phyloP scores from a whole-genome alignment of 2,113 vertebrate genomes.

The Oreochromis tanganicae region DNA sequence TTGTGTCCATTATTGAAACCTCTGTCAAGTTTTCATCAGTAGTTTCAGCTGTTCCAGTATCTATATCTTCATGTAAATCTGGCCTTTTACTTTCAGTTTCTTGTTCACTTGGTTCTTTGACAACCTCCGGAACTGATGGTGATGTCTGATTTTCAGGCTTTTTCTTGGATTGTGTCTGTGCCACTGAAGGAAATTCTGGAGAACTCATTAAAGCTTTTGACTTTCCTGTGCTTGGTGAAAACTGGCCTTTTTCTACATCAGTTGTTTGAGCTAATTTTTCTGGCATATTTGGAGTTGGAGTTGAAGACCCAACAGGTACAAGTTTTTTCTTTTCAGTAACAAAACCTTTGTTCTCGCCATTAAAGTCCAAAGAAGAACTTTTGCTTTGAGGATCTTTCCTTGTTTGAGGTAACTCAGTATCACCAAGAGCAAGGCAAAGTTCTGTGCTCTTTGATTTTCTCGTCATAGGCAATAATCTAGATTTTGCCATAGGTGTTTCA shows the following conservation, averaged over 20 bases:
- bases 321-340: background rate
- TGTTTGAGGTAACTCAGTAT: background rate
- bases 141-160: background rate
- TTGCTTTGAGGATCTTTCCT: background rate
- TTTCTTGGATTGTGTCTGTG: background rate
- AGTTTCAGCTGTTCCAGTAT: background rate
- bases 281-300: background rate
- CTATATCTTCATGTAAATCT: background rate
- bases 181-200: background rate
- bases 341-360: background rate
- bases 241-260: background rate
- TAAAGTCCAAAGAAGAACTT: background rate
- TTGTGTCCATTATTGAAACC: background rate
- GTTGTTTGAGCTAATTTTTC: background rate
- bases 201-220: background rate
- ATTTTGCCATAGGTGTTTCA: background rate
- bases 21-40: background rate
- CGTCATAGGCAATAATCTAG: background rate
- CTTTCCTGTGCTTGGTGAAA: background rate
- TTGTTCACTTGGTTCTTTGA: background rate
- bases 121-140: background rate
- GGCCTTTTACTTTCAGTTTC: background rate
- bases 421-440: background rate
- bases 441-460: slow-evolving; percentile 28
- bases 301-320: background rate